Evolutionary conservation across 2,888 invertebrate genomes (phyloP).

Genomic region (Trissoscelio sp.): DNA sequence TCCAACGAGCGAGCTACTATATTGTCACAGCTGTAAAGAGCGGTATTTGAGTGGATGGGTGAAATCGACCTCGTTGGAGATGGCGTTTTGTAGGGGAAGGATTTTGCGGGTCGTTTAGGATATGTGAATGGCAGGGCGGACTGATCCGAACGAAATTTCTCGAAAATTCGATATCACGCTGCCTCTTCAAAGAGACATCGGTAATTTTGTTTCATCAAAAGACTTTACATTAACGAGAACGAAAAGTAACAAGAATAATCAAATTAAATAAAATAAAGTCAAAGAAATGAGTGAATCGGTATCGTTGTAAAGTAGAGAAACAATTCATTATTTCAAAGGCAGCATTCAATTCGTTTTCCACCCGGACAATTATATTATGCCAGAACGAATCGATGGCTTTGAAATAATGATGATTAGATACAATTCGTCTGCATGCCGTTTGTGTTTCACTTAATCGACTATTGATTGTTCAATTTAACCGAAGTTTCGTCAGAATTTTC

Average conservation of each 20-base stretch:
- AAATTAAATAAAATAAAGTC: not conserved
- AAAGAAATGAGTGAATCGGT: constrained; percentile 4
- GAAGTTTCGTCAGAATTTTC: constrained; percentile 60
- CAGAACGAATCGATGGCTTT: constrained; percentile 16
- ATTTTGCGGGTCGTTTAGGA: constrained; percentile 57
- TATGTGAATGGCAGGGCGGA: constrained; percentile 53
- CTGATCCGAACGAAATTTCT: constrained; percentile 54
- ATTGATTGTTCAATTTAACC: constrained; percentile 38
- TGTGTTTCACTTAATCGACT: constrained; percentile 45
- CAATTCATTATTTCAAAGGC: constrained; percentile 35
- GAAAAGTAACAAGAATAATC: not conserved
- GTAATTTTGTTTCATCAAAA: constrained; percentile 42
- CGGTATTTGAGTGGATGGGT: constrained; percentile 71
- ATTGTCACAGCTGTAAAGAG: constrained; percentile 83
- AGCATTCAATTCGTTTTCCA: constrained; percentile 21
- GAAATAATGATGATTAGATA: constrained; percentile 31
- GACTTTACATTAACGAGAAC: constrained; percentile 9
- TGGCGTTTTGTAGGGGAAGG: constrained; percentile 63
- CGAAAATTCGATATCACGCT: constrained; percentile 51
- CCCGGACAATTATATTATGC: constrained; percentile 17
- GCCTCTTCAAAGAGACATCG: constrained; percentile 29
- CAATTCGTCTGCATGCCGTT: constrained; percentile 28
- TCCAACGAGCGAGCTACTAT: constrained; percentile 84
- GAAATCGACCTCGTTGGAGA: constrained; percentile 69
- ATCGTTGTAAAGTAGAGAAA: constrained; percentile 13